phyloP scores from a whole-genome alignment of 2,113 vertebrate species.

The Zapus hudsonius region DNA sequence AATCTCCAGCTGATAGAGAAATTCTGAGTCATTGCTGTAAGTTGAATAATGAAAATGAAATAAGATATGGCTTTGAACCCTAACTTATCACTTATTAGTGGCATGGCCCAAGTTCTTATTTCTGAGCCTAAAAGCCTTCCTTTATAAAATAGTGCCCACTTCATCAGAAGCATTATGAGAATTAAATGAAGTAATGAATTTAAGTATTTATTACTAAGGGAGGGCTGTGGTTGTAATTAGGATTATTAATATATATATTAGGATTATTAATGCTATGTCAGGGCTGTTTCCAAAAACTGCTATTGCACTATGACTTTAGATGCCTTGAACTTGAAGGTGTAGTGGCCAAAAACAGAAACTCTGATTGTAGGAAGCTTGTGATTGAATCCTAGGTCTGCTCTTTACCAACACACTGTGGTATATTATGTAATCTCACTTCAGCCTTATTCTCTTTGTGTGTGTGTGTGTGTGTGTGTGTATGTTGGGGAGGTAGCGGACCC shows the following conservation, averaged over 20 bases:
- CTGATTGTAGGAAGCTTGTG: neutral
- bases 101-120: neutral
- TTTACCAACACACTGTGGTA: neutral
- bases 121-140: neutral
- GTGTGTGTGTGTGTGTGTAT: neutral
- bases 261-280: neutral
- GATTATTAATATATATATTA: neutral
- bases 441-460: neutral
- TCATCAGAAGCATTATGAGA: neutral
- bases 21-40: slow-evolving; percentile 30
- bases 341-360: neutral
- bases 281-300: neutral
- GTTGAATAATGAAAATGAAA: slow-evolving; percentile 17
- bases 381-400: neutral
- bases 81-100: neutral
- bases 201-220: neutral
- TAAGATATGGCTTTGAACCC: neutral
- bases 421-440: neutral
- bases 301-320: neutral
- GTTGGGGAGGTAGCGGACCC: too few species aligned
- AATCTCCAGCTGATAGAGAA: slow-evolving; percentile 32
- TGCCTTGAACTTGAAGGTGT: neutral
- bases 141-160: neutral
- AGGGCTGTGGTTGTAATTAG: neutral
- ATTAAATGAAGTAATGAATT: neutral